Percentiles rank a stretch among this genome's conserved stretches.
phyloP scores from a whole-genome alignment of 2,888 invertebrate genomes.

The Seladonia tumulorum region DNA sequence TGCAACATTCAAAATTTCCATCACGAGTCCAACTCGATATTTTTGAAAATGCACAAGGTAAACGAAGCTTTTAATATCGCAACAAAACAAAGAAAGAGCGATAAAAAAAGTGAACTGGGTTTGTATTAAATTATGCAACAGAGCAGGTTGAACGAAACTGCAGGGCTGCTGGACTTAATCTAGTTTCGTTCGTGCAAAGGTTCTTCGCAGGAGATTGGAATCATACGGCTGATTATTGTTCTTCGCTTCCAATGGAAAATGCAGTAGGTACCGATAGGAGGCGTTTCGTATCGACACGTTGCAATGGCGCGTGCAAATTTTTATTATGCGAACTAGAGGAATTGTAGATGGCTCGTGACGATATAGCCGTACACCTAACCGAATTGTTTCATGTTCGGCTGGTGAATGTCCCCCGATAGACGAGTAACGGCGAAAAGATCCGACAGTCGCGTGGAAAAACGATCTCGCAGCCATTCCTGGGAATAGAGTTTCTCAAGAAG shows the following conservation, averaged over 20 bases:
- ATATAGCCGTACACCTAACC: slow-evolving; percentile 35
- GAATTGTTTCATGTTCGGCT: slow-evolving; percentile 52
- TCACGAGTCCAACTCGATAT: too few relatives aligned
- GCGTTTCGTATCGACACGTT: slow-evolving; percentile 33
- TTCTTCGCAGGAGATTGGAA: background rate
- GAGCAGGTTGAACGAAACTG: background rate
- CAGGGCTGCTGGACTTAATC: background rate
- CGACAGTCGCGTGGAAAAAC: slow-evolving; percentile 27
- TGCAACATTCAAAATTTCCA: too few relatives aligned
- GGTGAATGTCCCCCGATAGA: slow-evolving; percentile 46
- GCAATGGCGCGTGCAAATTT: slow-evolving; percentile 42
- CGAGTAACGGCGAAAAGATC: slow-evolving; percentile 1
- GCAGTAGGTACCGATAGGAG: slow-evolving; percentile 1
- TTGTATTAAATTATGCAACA: background rate
- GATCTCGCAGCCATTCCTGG: slow-evolving; percentile 48
- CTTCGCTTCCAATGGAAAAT: background rate
- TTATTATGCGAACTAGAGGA: slow-evolving; percentile 28
- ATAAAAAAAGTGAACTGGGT: background rate
- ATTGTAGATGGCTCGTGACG: slow-evolving; percentile 38
- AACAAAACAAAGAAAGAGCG: too few relatives aligned
- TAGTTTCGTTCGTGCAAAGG: background rate
- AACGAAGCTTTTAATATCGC: too few relatives aligned
- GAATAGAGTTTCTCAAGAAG: slow-evolving; percentile 47
- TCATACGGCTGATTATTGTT: background rate
- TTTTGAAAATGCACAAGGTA: too few relatives aligned